These are phyloP conservation scores for Heterotis niloticus DNA, from an alignment of 2,113 vertebrate species.

Conservation along the genomic window DNA sequence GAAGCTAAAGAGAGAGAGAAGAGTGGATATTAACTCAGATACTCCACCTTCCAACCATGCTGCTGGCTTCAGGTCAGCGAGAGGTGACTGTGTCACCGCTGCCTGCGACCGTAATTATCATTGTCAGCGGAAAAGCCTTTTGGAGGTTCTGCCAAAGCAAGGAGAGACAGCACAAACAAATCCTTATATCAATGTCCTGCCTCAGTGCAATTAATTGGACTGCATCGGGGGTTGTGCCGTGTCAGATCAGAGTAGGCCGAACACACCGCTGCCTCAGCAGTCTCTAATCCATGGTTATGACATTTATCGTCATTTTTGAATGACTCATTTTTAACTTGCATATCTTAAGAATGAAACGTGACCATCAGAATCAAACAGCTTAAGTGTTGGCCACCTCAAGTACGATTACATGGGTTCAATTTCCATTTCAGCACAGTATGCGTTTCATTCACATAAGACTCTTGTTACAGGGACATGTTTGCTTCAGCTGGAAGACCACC, in stretches of 20 bases:
- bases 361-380: too few species aligned
- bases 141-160: neutral
- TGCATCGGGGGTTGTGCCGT: slow-evolving; percentile 14
- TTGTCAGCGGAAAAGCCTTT: neutral
- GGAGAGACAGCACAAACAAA: slow-evolving; percentile 2
- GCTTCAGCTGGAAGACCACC: too few species aligned
- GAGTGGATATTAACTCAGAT: slow-evolving; percentile 26
- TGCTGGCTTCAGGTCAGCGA: slow-evolving; percentile 22
- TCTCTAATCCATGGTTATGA: too few species aligned
- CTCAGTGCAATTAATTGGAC: slow-evolving; percentile 11
- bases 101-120: slow-evolving; percentile 14
- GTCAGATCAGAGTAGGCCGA: neutral
- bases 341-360: too few species aligned
- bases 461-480: too few species aligned
- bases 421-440: too few species aligned
- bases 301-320: too few species aligned
- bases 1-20: slow-evolving; percentile 8
- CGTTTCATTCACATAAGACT: too few species aligned
- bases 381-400: too few species aligned
- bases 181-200: slow-evolving; percentile 9
- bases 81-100: slow-evolving; percentile 25
- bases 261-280: neutral
- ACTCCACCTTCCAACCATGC: slow-evolving; percentile 21
- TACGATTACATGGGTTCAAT: too few species aligned
- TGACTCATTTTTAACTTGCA: too few species aligned